Evolutionary conservation across 35 echinoderm and acorn worm species (phyloP), one percentile per base, ranked within the genome.

Genomic region (Apostichopus japonicus): DNA sequence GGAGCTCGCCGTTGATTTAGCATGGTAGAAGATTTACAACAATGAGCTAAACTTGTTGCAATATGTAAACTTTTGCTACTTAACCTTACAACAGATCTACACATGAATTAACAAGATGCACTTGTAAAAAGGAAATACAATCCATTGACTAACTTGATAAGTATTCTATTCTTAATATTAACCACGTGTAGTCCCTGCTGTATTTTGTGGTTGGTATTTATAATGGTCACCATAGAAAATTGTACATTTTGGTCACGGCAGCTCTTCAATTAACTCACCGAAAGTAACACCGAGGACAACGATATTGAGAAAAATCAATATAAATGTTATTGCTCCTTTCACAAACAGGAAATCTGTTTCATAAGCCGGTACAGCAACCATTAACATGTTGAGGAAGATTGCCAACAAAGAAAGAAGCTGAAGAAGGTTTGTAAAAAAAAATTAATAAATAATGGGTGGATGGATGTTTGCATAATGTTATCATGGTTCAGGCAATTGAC

Each of bases 371-470:
- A 33, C 27, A 33, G 27, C 27, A 33, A 33, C 27, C 27, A 33
- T 33, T 33, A 33, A 23, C 71, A 73, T 73, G 21, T 73, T 73
- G 1, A 73, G 0, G 71, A 73, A 73, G 71, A 73, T 73, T 73
- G 71, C 71, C 71, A n/a, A 73, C 71, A 73, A 65, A 17, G 92
- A 86, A 21, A 19, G 17, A n/a, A 73, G 71, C 71, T 73, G 71
- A 7, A 23, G n/a, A 73, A 73, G 21, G 27, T 33, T n/a, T 33
- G 27, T 33, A 33, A 33, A 33, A 33, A 33, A 33, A 1, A 1
- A 33, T 1, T 33, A n/a, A 33, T 33, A 33, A 33, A 33, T 33
- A 33, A 33, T 33, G n/a, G n/a, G n/a, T n/a, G n/a, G n/a, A n/a
- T n/a, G 27, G 27, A 33, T 33, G 27, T 1, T 33, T 33, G 27